Evolutionary conservation across 2,797 vertebrate genomes (phyloP).

Genomic region (Oryzias sinensis): DNA sequence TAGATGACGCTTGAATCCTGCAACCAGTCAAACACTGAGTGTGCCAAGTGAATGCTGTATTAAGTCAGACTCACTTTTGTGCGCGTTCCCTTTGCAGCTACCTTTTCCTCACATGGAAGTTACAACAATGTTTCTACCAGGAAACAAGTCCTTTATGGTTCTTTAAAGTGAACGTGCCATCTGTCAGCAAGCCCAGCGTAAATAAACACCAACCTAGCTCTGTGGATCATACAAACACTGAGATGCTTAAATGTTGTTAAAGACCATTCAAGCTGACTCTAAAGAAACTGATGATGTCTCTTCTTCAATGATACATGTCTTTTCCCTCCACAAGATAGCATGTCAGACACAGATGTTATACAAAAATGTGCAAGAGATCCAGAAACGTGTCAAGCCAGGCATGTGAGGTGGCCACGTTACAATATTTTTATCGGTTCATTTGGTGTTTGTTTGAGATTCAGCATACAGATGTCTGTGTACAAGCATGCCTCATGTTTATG

Average conservation of each 20-base stretch:
- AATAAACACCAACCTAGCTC: slow-evolving; percentile 37
- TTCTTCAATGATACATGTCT: slow-evolving; percentile 46
- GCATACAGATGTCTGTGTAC: slow-evolving; percentile 16
- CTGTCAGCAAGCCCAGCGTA: slow-evolving; percentile 43
- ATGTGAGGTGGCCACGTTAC: slow-evolving; percentile 8
- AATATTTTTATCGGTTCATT: slow-evolving; percentile 13
- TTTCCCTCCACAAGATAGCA: slow-evolving; percentile 29
- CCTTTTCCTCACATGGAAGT: slow-evolving; percentile 30
- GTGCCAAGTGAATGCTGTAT: slow-evolving; percentile 39
- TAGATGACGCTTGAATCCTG: slow-evolving; percentile 51
- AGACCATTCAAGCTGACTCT: slow-evolving; percentile 33
- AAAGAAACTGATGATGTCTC: slow-evolving; percentile 45
- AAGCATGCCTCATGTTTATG: slow-evolving; percentile 48
- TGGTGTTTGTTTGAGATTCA: slow-evolving; percentile 1
- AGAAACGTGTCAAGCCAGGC: slow-evolving; percentile 13
- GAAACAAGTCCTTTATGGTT: slow-evolving; percentile 41
- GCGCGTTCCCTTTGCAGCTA: slow-evolving; percentile 28
- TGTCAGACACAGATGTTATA: slow-evolving; percentile 35
- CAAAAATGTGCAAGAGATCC: slow-evolving; percentile 37
- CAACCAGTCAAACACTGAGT: slow-evolving; percentile 46
- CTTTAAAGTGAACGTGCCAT: slow-evolving; percentile 45
- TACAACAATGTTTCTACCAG: slow-evolving; percentile 35
- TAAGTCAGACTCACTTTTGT: slow-evolving; percentile 20
- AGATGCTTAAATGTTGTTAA: no score
- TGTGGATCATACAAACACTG: slow-evolving; percentile 6